phyloP scores from a whole-genome alignment of 2,888 invertebrate species.

The Drosophila buzzatii region DNA sequence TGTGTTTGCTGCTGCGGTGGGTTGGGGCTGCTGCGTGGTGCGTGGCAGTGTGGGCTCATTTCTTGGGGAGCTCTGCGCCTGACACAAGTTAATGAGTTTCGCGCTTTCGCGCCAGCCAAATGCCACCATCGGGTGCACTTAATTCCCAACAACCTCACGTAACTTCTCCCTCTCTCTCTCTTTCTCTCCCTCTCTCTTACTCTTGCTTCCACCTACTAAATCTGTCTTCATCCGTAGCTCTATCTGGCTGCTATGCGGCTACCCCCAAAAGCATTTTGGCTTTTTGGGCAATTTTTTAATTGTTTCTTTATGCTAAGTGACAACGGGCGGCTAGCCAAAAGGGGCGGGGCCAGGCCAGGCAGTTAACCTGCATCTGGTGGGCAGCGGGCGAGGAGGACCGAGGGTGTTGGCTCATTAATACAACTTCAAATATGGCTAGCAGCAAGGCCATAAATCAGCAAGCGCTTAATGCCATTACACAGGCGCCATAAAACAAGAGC shows the following conservation, averaged over 20 bases:
- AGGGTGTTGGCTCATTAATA: conserved; percentile 60
- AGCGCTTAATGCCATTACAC: conserved; percentile 62
- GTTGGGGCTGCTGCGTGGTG: background rate
- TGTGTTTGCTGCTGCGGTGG: background rate
- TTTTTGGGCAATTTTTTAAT: conserved; percentile 80
- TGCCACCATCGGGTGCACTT: conserved; percentile 81
- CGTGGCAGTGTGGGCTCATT: background rate
- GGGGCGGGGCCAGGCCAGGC: background rate
- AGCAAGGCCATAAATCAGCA: conserved; percentile 68
- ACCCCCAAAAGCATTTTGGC: conserved; percentile 75
- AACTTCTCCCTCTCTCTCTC: background rate
- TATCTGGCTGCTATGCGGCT: conserved; percentile 75
- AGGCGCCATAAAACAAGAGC: conserved; percentile 17
- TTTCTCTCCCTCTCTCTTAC: conserved; percentile 6
- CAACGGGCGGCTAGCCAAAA: conserved; percentile 42
- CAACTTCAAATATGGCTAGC: conserved; percentile 65
- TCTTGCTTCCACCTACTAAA: background rate
- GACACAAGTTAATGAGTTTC: conserved; percentile 80
- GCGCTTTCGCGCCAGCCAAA: conserved; percentile 75
- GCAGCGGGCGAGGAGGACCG: background rate
- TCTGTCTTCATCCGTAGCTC: conserved; percentile 22
- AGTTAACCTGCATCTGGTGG: background rate
- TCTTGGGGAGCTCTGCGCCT: conserved; percentile 56
- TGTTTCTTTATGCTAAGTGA: conserved; percentile 84
- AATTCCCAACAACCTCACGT: conserved; percentile 40